phyloP scores from a whole-genome alignment of 2,797 vertebrate genomes.

The Echiichthys vipera region DNA sequence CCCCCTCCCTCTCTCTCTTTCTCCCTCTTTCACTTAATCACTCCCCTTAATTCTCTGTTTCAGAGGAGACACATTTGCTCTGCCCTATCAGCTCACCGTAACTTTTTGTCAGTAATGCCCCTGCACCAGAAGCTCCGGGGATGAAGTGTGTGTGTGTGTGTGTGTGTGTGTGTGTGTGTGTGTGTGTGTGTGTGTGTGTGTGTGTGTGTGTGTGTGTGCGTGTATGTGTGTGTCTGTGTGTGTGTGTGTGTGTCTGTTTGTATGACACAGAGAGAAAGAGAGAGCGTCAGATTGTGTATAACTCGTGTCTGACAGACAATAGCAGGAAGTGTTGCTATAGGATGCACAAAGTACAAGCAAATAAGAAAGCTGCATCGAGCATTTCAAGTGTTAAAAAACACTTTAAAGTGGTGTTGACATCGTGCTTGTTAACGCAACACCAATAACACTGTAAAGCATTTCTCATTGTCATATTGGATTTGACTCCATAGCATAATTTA shows the following conservation, averaged over 20 bases:
- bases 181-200: not conserved
- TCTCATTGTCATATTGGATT: not conserved
- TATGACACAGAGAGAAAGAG: slow-evolving; percentile 31
- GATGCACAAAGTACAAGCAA: slow-evolving; percentile 63
- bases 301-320: slow-evolving; percentile 74
- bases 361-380: slow-evolving; percentile 42
- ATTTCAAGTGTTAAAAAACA: slow-evolving; percentile 21
- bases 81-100: slow-evolving; percentile 63
- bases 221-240: not conserved
- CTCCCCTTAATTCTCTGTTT: slow-evolving; percentile 45
- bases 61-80: slow-evolving; percentile 69
- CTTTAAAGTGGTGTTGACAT: not conserved
- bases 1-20: slow-evolving; percentile 30
- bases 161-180: slow-evolving; percentile 12
- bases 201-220: slow-evolving; percentile 13
- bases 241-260: slow-evolving; percentile 21
- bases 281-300: slow-evolving; percentile 51
- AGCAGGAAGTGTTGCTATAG: slow-evolving; percentile 79
- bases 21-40: slow-evolving; percentile 37
- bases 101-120: slow-evolving; percentile 70
- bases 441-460: no score
- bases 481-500: not conserved
- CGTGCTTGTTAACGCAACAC: not conserved
- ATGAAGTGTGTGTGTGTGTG: slow-evolving; percentile 22
- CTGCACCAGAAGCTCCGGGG: slow-evolving; percentile 51